Conservation (phyloP, 2,797 vertebrate species). For the Coreius guichenoti region DNA sequence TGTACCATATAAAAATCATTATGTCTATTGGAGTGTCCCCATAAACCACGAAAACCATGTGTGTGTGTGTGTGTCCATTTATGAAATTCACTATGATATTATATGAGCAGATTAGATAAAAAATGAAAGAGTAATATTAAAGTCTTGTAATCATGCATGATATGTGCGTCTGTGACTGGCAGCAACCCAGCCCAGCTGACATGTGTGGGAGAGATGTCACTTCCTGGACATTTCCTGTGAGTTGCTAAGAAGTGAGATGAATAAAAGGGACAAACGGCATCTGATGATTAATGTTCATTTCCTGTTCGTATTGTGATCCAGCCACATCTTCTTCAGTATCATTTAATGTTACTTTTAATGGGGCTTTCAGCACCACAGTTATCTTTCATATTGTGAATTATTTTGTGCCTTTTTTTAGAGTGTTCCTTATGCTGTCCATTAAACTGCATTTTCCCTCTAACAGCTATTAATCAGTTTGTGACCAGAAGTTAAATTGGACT, state of each 20-base stretch:
- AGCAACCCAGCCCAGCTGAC: constrained; percentile 4
- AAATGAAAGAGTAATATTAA: background rate
- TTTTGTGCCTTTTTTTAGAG: background rate
- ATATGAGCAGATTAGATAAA: background rate
- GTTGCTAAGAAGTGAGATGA: background rate
- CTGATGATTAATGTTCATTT: background rate
- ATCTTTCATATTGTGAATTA: background rate
- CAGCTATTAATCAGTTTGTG: background rate
- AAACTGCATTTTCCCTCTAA: background rate
- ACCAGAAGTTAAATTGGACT: background rate
- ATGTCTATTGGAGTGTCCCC: background rate
- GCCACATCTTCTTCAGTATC: background rate
- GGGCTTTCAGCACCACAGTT: background rate
- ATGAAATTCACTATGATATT: background rate
- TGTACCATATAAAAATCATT: background rate
- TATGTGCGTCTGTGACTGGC: background rate
- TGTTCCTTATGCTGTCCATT: background rate
- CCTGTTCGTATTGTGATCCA: background rate
- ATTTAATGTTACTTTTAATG: background rate
- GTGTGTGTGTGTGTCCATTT: background rate
- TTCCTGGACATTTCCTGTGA: constrained; percentile 17
- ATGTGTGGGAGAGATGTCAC: constrained; percentile 17
- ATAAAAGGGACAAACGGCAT: background rate
- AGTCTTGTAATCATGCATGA: background rate
- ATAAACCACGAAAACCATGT: background rate